Conservation (phyloP, 2,797 vertebrate genomes). For the Spea hammondii region DNA sequence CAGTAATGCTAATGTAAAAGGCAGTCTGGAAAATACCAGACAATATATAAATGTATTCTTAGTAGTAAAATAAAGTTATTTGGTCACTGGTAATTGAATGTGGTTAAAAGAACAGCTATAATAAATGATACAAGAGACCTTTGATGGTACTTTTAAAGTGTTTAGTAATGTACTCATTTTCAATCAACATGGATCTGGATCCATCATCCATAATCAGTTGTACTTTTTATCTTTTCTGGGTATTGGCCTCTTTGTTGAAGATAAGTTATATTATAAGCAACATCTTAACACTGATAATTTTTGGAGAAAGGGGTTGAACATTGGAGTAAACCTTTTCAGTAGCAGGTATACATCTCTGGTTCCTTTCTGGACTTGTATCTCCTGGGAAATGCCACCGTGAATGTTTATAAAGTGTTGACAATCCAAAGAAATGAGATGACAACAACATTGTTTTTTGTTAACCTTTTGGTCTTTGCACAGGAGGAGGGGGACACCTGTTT, state of each 20-base stretch:
- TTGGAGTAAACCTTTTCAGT: slow-evolving; percentile 34
- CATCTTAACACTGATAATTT: neutral
- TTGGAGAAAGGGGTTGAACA: neutral
- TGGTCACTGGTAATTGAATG: too few species aligned
- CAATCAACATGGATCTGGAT: too few species aligned
- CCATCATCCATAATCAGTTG: too few species aligned
- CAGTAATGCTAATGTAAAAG: too few species aligned
- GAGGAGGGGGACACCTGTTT: slow-evolving; percentile 53
- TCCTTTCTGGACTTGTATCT: slow-evolving; percentile 49
- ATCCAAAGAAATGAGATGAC: slow-evolving; percentile 53
- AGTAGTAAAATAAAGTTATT: too few species aligned
- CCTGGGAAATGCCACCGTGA: slow-evolving; percentile 49
- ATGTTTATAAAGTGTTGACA: slow-evolving; percentile 55
- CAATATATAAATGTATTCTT: too few species aligned
- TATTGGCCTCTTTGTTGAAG: neutral
- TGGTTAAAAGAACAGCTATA: too few species aligned
- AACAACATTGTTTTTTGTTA: slow-evolving; percentile 57
- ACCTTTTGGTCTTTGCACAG: slow-evolving; percentile 57
- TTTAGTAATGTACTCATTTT: too few species aligned
- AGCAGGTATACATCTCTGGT: slow-evolving; percentile 48
- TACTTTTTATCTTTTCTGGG: too few species aligned
- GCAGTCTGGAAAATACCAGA: too few species aligned
- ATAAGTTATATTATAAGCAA: slow-evolving; percentile 15
- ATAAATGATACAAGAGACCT: too few species aligned
- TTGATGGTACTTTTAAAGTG: too few species aligned